Conservation (phyloP, 2,113 vertebrate genomes). For the Gymnorhina tibicen region DNA sequence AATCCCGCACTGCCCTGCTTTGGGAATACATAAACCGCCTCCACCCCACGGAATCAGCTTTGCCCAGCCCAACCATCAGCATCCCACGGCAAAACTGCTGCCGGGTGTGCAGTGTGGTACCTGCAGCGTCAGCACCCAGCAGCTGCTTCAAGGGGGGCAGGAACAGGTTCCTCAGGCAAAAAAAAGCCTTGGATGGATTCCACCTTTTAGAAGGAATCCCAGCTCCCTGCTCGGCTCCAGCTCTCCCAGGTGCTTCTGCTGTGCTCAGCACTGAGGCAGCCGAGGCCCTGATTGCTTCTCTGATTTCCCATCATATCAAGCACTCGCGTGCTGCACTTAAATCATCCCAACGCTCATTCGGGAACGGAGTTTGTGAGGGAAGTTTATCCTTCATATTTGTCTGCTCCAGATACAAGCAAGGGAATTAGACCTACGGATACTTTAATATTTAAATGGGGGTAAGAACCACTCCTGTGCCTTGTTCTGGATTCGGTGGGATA, state of each 20-base stretch:
- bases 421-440: not conserved
- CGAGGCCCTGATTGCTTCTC: not conserved
- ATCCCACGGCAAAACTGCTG: rapidly evolving
- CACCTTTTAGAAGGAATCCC: not conserved
- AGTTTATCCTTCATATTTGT: not conserved
- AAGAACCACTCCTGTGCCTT: not conserved
- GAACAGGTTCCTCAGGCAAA: not conserved
- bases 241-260: not conserved
- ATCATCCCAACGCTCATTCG: not conserved
- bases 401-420: not conserved
- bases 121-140: not conserved
- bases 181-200: not conserved
- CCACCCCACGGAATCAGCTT: rapidly evolving
- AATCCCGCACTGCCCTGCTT: not conserved
- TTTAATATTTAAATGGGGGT: not conserved
- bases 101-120: not conserved
- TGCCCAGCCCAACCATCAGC: not conserved
- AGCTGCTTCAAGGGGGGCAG: not conserved
- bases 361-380: not conserved
- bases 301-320: not conserved
- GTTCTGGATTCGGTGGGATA: not conserved
- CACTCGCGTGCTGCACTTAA: not conserved
- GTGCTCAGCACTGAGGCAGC: not conserved
- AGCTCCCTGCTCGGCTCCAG: not conserved
- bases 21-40: rapidly evolving